Base-by-base conservation (phyloP, 2,113 vertebrate genomes). In the Phyllostomus hastatus region DNA sequence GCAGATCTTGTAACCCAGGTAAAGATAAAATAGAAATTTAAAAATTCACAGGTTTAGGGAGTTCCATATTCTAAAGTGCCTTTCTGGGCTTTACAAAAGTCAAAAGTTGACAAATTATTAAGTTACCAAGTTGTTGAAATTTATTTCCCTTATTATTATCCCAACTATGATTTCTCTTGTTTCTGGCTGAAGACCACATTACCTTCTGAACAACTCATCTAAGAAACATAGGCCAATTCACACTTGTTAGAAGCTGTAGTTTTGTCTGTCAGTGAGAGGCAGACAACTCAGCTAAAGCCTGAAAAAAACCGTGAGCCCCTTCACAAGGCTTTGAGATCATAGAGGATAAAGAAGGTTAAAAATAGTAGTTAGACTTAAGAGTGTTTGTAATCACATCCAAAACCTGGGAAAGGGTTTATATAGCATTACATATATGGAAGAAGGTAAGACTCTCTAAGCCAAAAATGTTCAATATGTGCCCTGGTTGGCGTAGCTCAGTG, bases 351-450 rank as follows among this genome's bases (percentile, higher is more conserved):
- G 31, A 57, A 88, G 48, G 9, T 85, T 90, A 79, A 91, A 94
- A 87, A 38, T 19, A 57, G 35, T 22, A 48, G 59, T 76, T 92
- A 81, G 91, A 92, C 64, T 78, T 93, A 83, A 54, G 54, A 86
- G 83, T 76, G 69, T 95, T 82, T 87, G 67, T 83, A 83, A 73
- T 85, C 69, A 94, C 43, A 93, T 80, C 35, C 72, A 82, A 70
- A 67, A 61, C 52, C 84, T 28, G 33, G 22, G 54, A 83, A 92
- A 95, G n/a, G 69, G 76, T 66, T 97, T 96, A 50, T 70, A 46
- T 69, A 14, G 54, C 33, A 38, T 91, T 96, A 79, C 20, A n/a
- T 46, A 52, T 72, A 24, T 59, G 43, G 48, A 86, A 52, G 33
- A 28, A 81, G 76, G 75, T 52, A 92, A 94, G 46, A 17, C 50